A percentile compares a stretch with the other conserved stretches of the same genome.
Conservation (phyloP, 2,888 invertebrate genomes). For the Tetanocera ferruginea region DNA sequence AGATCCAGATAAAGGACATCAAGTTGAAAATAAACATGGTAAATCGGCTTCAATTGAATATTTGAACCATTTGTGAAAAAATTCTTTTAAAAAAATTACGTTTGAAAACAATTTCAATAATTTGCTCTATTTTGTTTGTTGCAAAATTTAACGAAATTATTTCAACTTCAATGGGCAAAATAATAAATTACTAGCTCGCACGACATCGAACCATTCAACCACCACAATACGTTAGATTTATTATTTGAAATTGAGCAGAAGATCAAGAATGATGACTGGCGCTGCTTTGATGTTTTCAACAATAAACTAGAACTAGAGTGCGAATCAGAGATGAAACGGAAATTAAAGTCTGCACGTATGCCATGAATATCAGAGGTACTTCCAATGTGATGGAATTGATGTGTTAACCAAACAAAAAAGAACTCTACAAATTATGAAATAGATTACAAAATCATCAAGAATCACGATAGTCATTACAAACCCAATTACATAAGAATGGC, state of each 20-base stretch:
- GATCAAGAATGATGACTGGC: background rate
- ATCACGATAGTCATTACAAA: conserved; percentile 1
- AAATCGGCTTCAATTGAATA: too few relatives aligned
- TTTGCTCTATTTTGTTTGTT: too few relatives aligned
- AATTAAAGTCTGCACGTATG: background rate
- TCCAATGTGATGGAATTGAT: background rate
- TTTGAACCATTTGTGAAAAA: too few relatives aligned
- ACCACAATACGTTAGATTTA: conserved; percentile 6
- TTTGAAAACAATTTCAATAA: too few relatives aligned
- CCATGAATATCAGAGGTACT: background rate
- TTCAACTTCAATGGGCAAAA: background rate
- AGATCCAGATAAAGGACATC: too few relatives aligned
- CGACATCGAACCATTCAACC: background rate
- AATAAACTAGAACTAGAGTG: background rate
- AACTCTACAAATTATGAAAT: background rate
- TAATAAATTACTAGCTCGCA: conserved; percentile 1
- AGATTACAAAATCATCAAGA: conserved; percentile 5
- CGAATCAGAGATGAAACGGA: background rate
- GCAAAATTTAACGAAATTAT: too few relatives aligned
- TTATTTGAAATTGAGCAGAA: conserved; percentile 9
- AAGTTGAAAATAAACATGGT: too few relatives aligned
- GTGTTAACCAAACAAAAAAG: background rate
- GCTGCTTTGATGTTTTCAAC: background rate
- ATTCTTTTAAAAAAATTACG: too few relatives aligned
- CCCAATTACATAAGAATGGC: background rate